Conservation (phyloP, 1,140 invertebrate genomes). For the Calephelis nemesis region DNA sequence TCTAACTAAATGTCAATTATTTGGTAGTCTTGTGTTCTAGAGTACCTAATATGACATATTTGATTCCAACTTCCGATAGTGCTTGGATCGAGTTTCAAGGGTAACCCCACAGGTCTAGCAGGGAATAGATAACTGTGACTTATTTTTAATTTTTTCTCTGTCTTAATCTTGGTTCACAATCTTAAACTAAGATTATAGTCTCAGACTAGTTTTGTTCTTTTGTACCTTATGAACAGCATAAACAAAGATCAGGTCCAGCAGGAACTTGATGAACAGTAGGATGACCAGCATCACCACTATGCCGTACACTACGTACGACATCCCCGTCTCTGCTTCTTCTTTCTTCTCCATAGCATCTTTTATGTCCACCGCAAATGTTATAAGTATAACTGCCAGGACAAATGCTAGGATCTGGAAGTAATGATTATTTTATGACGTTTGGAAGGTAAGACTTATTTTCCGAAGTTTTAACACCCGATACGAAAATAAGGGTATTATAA, state of each 20-base stretch:
- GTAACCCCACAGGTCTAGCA: too few relatives aligned
- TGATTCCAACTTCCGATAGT: too few relatives aligned
- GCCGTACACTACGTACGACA: constrained; percentile 63
- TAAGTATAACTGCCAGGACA: constrained; percentile 55
- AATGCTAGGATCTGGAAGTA: constrained; percentile 60
- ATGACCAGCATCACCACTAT: constrained; percentile 58
- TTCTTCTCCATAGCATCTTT: constrained; percentile 45
- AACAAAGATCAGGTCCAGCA: constrained; percentile 59
- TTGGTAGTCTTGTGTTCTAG: too few relatives aligned
- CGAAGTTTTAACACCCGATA: too few relatives aligned
- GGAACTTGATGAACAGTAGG: constrained; percentile 59
- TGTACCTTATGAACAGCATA: constrained; percentile 65
- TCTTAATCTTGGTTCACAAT: too few relatives aligned
- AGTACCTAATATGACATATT: too few relatives aligned
- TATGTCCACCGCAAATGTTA: constrained; percentile 61
- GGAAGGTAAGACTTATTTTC: too few relatives aligned
- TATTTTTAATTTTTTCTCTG: too few relatives aligned
- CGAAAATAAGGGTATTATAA: too few relatives aligned
- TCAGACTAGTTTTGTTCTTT: neutral
- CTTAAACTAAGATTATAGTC: neutral
- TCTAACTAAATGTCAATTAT: too few relatives aligned
- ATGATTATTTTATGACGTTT: neutral
- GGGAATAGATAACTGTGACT: too few relatives aligned
- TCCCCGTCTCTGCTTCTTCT: constrained; percentile 45
- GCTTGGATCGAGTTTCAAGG: too few relatives aligned